Percentiles rank a stretch among this genome's conserved stretches.
These are phyloP conservation scores for Hemibagrus guttatus DNA, from an alignment of 2,797 vertebrate species.

Conservation along the genomic window DNA sequence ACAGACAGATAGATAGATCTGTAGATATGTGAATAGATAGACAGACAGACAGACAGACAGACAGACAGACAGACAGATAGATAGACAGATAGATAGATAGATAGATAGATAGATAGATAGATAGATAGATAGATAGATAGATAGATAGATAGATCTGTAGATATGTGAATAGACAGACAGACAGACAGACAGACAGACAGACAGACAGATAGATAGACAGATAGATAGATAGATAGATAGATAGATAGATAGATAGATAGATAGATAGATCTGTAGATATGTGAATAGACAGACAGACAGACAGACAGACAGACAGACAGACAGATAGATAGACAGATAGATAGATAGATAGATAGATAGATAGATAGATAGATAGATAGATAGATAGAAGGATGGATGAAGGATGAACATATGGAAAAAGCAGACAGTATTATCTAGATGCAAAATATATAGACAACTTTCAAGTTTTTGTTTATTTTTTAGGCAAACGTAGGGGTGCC, in stretches of 20 bases:
- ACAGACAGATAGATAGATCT: not conserved
- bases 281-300: too few relatives aligned
- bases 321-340: not conserved
- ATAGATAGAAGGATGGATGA: not conserved
- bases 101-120: not conserved
- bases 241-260: too few relatives aligned
- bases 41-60: too few relatives aligned
- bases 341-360: not conserved
- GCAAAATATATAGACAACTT: too few relatives aligned
- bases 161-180: not conserved
- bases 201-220: not conserved
- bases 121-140: not conserved
- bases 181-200: not conserved
- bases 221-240: too few relatives aligned
- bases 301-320: not conserved
- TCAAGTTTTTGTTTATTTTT: too few relatives aligned
- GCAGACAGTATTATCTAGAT: not conserved
- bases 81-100: not conserved
- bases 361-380: not conserved
- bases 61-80: not conserved
- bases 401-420: not conserved
- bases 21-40: not conserved
- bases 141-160: too few relatives aligned
- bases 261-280: too few relatives aligned
- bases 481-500: too few relatives aligned